Base-by-base conservation (phyloP, 2,113 vertebrate genomes). In the Macroglossus sobrinus region DNA sequence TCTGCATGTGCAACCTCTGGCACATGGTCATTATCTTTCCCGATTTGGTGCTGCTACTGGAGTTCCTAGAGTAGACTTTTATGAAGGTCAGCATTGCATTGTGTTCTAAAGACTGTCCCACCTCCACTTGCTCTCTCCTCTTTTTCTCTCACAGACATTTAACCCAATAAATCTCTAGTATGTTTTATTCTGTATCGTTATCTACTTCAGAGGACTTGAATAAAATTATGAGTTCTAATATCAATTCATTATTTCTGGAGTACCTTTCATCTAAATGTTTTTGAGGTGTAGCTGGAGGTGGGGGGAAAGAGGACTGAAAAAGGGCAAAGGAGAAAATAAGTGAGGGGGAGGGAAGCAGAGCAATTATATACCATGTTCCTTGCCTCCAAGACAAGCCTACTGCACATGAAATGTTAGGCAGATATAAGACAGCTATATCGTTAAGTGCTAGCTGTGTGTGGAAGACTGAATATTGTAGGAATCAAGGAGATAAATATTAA, bases 401-500 rank as follows among this genome's bases (percentile, higher is more conserved):
- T 2, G 3, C 10, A 21, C n/a, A 26, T 4, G 16, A 63, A 74
- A 33, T 3, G 0, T 69, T 47, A 71, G 43, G 61, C 14, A 69
- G 43, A 63, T 30, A 21, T 33, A 24, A 86, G 53, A 63, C 7
- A 81, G 26, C 53, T 45, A 1, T 30, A 28, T 71, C 45, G 35
- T 57, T 81, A 53, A 75, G 24, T 38, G 61, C 21, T 40, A 81
- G 12, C 57, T 66, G 50, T 1, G 0, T n/a, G 66, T 33, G 38
- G n/a, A 43, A 40, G 53, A 55, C 5, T 4, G 15, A 35, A 30
- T 55, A 15, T 24, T 94, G 5, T 50, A 66, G 69, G 64, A 40
- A 66, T 92, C n/a, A 68, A 45, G 16, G 71, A 80, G 45, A 35
- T 28, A 66, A 57, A 24, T 40, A 40, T 40, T 66, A 92, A 89